phyloP scores from a whole-genome alignment of 1,140 invertebrate species.

The Philaenus spumarius region DNA sequence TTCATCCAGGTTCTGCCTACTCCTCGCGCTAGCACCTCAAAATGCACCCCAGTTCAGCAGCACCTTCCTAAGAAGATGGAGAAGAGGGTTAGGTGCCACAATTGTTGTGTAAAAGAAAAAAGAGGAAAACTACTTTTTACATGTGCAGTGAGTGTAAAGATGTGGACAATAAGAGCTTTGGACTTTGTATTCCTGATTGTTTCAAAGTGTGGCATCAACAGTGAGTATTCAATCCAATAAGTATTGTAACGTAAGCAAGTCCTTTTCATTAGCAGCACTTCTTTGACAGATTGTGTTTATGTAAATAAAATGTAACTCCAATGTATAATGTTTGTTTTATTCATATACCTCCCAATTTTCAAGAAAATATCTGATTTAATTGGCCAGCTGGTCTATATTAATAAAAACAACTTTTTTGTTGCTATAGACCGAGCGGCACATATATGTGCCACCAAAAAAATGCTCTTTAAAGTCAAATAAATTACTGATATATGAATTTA shows the following conservation, averaged over 20 bases:
- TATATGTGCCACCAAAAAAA: not conserved
- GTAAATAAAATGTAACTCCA: not conserved
- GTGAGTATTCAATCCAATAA: not conserved
- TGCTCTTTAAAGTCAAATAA: not conserved
- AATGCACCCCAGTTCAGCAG: conserved; percentile 2
- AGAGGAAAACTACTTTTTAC: not conserved
- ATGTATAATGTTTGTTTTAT: conserved; percentile 5
- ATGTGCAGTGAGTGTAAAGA: not conserved
- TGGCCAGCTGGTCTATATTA: not conserved
- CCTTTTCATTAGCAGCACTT: not conserved
- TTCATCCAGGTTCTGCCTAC: not conserved
- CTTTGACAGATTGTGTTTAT: not conserved
- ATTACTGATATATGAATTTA: not conserved
- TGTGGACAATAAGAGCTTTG: not conserved
- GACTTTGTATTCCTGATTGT: not conserved
- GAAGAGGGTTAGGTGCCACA: not conserved
- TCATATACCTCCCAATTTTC: not conserved
- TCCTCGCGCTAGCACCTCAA: not conserved
- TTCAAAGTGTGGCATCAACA: not conserved
- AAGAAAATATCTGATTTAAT: not conserved
- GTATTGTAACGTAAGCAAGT: not conserved
- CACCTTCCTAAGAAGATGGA: not conserved
- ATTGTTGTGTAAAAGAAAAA: not conserved
- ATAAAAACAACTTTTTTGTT: not conserved
- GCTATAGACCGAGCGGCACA: not conserved